Base-by-base conservation (phyloP, 2,888 invertebrate genomes). In the Drosophila anomelani region DNA sequence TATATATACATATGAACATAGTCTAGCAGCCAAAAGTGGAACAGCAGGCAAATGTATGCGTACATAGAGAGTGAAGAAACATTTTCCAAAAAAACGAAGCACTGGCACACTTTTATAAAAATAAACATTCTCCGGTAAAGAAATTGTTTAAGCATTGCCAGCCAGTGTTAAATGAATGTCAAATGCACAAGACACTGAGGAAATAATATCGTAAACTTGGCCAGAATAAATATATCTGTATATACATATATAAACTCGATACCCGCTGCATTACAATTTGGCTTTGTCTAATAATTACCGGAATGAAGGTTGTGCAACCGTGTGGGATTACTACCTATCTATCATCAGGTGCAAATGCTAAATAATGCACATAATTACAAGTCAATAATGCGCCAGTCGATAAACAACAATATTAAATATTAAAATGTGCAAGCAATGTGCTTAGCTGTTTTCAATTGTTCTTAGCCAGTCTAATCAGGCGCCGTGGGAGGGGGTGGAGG, bases 341-440 rank as follows among this genome's bases (percentile, higher is more conserved):
- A 15, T 43, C 43, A 47, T 58, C 51, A 64, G 59, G 63, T 62
- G 71, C 60, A 72, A 85, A 81, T 80, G 88, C 79, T 75, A 88
- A 85, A 79, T 76, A 85, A 85, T 85, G 85, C 84, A 88, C 88
- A 85, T 85, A 85, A 79, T 88, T 84, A 75, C 68, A 46, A 71
- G 74, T 58, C 49, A 79, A 78, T 83, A 83, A 80, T 84, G 75
- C 76, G 76, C 67, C 56, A 76, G 76, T 78, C 13, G 57, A 55
- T 77, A 67, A 64, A 69, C 56, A 75, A 56, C 66, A 58, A 64
- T 64, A 58, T 54, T 38, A 59, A 73, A 56, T 23, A 20, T 20
- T 15, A 9, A 23, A 59, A 41, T 67, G 71, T 46, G 51, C 59
- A 56, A 17, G 44, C 53, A 39, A 39, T 41, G 57, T 63, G 62